Percentiles rank a stretch among this genome's conserved stretches.
Evolutionary conservation across 2,113 vertebrate species (phyloP).

Genomic region (Pelobates fuscus): DNA sequence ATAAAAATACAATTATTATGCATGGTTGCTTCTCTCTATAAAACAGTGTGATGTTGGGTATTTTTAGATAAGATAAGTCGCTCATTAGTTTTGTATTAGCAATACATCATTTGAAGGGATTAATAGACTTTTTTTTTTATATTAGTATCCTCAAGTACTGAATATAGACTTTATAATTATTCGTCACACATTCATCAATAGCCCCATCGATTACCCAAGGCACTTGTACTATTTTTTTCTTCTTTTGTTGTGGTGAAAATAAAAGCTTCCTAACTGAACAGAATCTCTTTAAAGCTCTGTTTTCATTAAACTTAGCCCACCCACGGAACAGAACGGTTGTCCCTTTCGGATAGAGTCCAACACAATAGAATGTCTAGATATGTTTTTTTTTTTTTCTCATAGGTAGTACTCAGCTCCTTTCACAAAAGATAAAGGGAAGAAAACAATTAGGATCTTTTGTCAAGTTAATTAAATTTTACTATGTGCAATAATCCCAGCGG

Average conservation of each 20-base stretch:
- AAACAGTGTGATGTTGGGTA: too few relatives aligned
- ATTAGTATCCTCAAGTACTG: neutral
- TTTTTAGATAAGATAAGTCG: neutral
- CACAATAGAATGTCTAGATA: neutral
- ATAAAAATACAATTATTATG: conserved; percentile 2
- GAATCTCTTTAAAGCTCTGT: neutral
- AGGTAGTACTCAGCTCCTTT: conserved; percentile 72
- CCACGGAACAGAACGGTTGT: neutral
- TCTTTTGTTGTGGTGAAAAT: neutral
- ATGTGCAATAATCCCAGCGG: conserved; percentile 82
- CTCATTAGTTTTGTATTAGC: neutral
- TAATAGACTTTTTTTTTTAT: neutral
- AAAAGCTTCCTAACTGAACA: neutral
- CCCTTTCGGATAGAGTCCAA: neutral
- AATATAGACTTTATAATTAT: neutral
- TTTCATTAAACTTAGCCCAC: neutral
- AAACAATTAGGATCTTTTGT: conserved; percentile 91
- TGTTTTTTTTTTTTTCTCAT: conserved; percentile 71
- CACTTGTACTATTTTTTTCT: neutral
- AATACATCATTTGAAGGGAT: neutral
- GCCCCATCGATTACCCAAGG: neutral
- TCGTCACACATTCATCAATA: neutral
- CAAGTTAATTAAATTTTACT: conserved; percentile 93
- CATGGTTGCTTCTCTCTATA: too few relatives aligned
- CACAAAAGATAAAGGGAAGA: conserved; percentile 71